Percentiles rank a stretch among this genome's conserved stretches.
Evolutionary conservation across 2,888 invertebrate genomes (phyloP).

Genomic region (Hyposoter dolosus): DNA sequence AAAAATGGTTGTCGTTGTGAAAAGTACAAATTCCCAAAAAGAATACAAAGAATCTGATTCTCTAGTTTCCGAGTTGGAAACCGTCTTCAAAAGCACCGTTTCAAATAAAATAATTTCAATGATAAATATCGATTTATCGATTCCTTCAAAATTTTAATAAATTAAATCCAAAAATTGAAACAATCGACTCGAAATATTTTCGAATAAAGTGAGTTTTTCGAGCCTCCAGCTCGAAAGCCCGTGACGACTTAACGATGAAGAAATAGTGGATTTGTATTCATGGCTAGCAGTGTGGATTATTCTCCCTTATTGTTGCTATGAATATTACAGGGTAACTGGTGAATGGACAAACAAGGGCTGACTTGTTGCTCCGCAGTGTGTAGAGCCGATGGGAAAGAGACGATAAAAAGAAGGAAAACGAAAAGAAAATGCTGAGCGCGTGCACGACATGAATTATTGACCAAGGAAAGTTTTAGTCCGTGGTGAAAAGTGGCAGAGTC

Average conservation of each 20-base stretch:
- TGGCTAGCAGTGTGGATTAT: not conserved
- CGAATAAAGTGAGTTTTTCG: too few species aligned
- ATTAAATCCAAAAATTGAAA: too few species aligned
- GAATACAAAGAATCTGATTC: too few species aligned
- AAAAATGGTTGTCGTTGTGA: too few species aligned
- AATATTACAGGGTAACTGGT: not conserved
- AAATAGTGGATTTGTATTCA: not conserved
- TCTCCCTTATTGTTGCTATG: not conserved
- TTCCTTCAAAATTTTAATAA: too few species aligned
- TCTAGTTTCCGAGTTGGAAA: too few species aligned
- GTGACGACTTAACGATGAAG: not conserved
- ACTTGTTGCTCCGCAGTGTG: slow-evolving; percentile 31
- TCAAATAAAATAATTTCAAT: too few species aligned
- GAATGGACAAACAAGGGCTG: slow-evolving; percentile 12
- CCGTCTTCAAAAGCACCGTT: too few species aligned
- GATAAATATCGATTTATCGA: too few species aligned
- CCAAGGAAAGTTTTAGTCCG: slow-evolving; percentile 17
- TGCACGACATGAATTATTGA: slow-evolving; percentile 34
- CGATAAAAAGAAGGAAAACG: not conserved
- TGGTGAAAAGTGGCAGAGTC: not conserved
- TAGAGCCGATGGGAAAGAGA: not conserved
- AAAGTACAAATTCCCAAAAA: too few species aligned
- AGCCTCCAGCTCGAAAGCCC: too few species aligned
- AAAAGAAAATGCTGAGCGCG: not conserved
- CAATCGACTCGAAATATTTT: too few species aligned